Base-by-base conservation (phyloP, 2,113 vertebrate genomes). In the Pandion haliaetus region DNA sequence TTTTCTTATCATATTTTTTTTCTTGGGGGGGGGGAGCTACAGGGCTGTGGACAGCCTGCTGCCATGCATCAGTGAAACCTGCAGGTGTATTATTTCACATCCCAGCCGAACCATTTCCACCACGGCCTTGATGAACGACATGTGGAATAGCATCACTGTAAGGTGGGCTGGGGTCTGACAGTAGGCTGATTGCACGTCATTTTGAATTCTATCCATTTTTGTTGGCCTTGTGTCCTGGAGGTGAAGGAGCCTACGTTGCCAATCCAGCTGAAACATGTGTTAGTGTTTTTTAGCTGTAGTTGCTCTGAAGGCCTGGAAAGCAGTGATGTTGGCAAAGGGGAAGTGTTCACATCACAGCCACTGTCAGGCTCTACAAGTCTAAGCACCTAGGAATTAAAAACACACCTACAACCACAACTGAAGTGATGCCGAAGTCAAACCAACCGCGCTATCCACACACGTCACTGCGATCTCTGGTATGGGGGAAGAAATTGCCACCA, bases 261-360 rank as follows among this genome's bases (percentile, higher is more conserved):
- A 4, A 34, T 36, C 31, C 34, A 69, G 24, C 24, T 65, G 57
- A 87, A 59, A 72, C 5, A 10, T 0, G 0, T 18, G 34, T 50
- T 31, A 40, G 8, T n/a, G 19, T 0, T 4, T 79, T 90, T 67
- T 54, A 63, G n/a, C n/a, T 78, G 32, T 47, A 44, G 59, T 42
- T 62, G n/a, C 38, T 82, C 73, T 50, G 57, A 45, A 63, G 49
- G 42, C 38, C 61, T 17, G 17, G 45, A 59, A 82, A 63, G 25
- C n/a, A 45, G 45, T 0, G 6, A 62, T 40, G 29, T 8, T 90
- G 78, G 55, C 50, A 36, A 73, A 58, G 8, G 4, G 31, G 17
- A 62, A 62, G 15, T 3, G 5, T 79, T 85, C 25, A 29, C 52
- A 45, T 29, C 34, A 24, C 25, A 38, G 23, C n/a, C 23, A 10